Percentiles rank a stretch among this genome's conserved stretches.
Evolutionary conservation across 2,797 vertebrate genomes (phyloP).

Genomic region (Schizopygopsis malacanthus): DNA sequence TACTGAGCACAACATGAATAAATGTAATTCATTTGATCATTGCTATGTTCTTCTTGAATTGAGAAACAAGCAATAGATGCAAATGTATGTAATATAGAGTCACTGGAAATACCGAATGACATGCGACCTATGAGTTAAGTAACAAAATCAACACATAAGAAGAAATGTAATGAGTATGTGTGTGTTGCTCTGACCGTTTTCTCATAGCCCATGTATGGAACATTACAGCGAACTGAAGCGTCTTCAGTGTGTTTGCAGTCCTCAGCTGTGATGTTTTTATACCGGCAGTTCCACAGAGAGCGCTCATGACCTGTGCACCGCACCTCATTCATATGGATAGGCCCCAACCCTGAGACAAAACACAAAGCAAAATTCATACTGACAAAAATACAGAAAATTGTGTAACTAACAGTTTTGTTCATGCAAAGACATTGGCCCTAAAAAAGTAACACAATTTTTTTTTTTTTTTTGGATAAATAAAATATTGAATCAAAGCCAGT

Average conservation of each 20-base stretch:
- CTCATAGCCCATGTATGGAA: slow-evolving; percentile 91
- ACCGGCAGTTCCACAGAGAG: slow-evolving; percentile 88
- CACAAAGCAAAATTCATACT: slow-evolving; percentile 33
- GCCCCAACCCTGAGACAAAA: slow-evolving; percentile 83
- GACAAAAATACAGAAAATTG: neutral
- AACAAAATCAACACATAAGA: neutral
- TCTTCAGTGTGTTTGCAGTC: slow-evolving; percentile 92
- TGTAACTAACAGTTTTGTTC: neutral
- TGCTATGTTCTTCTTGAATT: slow-evolving; percentile 1
- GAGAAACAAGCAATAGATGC: slow-evolving; percentile 24
- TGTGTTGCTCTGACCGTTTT: slow-evolving; percentile 82
- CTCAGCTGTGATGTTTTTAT: slow-evolving; percentile 91
- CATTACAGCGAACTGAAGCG: slow-evolving; percentile 86
- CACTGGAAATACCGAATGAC: neutral
- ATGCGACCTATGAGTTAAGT: neutral
- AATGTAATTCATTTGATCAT: neutral
- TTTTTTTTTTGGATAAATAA: too few relatives aligned
- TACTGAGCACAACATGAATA: neutral
- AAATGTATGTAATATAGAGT: neutral
- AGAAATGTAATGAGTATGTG: slow-evolving; percentile 4
- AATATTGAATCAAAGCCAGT: too few relatives aligned
- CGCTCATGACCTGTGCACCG: slow-evolving; percentile 86
- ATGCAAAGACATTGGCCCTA: neutral
- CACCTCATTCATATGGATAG: slow-evolving; percentile 94
- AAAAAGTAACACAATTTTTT: neutral